Percentiles rank a stretch among this genome's conserved stretches.
phyloP scores from a whole-genome alignment of 2,113 vertebrate species.

The Oryzias curvinotus region DNA sequence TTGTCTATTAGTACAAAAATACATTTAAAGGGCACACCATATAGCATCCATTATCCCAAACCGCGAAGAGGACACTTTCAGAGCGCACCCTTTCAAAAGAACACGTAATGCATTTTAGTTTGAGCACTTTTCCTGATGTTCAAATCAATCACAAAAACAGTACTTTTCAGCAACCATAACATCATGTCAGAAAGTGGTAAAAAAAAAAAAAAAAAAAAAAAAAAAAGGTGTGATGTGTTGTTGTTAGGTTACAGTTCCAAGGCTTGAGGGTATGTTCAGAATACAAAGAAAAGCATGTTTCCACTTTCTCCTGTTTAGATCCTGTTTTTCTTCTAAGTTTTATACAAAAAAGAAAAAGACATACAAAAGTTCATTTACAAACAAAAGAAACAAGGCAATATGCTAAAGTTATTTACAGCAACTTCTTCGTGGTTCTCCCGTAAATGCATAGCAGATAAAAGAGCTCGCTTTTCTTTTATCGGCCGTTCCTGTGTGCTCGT shows the following conservation, averaged over 20 bases:
- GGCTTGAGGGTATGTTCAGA: slow-evolving; percentile 91
- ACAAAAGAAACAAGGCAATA: slow-evolving; percentile 93
- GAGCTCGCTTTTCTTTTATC: slow-evolving; percentile 60
- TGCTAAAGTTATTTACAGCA: slow-evolving; percentile 95
- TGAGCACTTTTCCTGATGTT: slow-evolving; percentile 79
- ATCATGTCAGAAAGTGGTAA: slow-evolving; percentile 78
- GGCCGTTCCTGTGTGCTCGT: slow-evolving; percentile 62
- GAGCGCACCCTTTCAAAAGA: slow-evolving; percentile 82
- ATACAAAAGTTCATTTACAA: slow-evolving; percentile 99
- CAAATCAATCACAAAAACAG: slow-evolving; percentile 88
- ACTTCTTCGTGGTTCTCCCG: slow-evolving; percentile 70
- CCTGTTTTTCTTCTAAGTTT: slow-evolving; percentile 82
- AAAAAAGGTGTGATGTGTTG: slow-evolving; percentile 86
- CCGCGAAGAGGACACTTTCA: slow-evolving; percentile 87
- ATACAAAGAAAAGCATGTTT: slow-evolving; percentile 88
- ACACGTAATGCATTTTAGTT: slow-evolving; percentile 83
- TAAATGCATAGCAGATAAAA: slow-evolving; percentile 89
- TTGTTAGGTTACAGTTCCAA: slow-evolving; percentile 90
- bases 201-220: slow-evolving; percentile 74
- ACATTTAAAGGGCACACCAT: slow-evolving; percentile 98
- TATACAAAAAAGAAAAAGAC: slow-evolving; percentile 96
- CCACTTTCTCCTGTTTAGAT: slow-evolving; percentile 71
- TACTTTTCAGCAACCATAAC: slow-evolving; percentile 75
- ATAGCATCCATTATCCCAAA: slow-evolving; percentile 95
- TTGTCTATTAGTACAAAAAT: slow-evolving; percentile 99